Evolutionary conservation across 2,888 invertebrate genomes (phyloP).

Genomic region (Aphidoletes aphidimyza): DNA sequence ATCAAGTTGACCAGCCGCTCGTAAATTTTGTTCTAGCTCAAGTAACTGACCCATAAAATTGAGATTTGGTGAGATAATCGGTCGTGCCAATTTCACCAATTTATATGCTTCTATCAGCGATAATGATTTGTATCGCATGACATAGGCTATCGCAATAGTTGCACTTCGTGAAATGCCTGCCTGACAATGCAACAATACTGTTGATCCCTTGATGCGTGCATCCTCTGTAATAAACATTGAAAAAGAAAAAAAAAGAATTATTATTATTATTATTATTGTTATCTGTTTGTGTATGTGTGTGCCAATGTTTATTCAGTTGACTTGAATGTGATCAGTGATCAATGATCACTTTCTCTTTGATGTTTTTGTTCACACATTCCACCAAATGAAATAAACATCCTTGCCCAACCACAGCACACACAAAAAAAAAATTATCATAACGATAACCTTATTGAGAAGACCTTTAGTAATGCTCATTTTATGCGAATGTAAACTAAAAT

Average conservation of each 20-base stretch:
- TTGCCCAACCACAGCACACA: too few species aligned
- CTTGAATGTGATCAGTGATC: too few species aligned
- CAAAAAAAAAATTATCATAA: not conserved
- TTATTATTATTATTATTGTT: not conserved
- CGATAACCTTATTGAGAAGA: not conserved
- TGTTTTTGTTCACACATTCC: too few species aligned
- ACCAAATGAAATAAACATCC: too few species aligned
- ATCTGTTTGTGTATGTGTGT: not conserved
- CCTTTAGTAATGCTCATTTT: not conserved
- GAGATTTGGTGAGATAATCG: constrained; percentile 93
- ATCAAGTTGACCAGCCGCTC: constrained; percentile 64
- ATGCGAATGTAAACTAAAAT: not conserved
- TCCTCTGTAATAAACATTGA: constrained; percentile 63
- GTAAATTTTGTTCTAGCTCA: constrained; percentile 80
- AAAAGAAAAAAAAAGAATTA: not conserved
- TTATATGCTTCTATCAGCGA: constrained; percentile 88
- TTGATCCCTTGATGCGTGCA: constrained; percentile 66
- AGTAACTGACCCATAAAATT: constrained; percentile 93
- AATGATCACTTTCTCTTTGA: too few species aligned
- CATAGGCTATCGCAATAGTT: constrained; percentile 93
- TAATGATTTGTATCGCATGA: constrained; percentile 88
- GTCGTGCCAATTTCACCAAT: constrained; percentile 83
- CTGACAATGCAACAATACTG: constrained; percentile 91
- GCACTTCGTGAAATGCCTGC: constrained; percentile 95
- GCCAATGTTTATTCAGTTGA: too few species aligned